These are phyloP conservation scores for Leptinotarsa undecemlineata DNA, from an alignment of 1,140 invertebrate species.

Conservation along the genomic window DNA sequence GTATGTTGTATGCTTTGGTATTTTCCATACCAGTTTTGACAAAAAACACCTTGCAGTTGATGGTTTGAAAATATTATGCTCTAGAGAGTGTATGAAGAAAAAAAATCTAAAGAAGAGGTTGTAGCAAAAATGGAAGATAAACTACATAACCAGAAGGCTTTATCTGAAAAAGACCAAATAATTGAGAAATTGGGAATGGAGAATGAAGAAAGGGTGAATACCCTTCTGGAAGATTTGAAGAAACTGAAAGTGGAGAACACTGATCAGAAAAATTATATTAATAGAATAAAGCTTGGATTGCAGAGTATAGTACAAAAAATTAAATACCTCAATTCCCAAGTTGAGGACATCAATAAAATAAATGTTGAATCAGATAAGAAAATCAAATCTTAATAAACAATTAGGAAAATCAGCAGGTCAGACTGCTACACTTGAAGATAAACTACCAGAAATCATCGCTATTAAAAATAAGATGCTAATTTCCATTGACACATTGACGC, in stretches of 20 bases:
- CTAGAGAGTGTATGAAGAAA: not conserved
- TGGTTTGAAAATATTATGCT: not conserved
- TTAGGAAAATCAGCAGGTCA: not conserved
- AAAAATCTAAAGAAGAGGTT: not conserved
- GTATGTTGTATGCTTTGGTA: not conserved
- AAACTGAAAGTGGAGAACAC: not conserved
- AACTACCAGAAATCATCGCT: not conserved
- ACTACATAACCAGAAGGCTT: not conserved
- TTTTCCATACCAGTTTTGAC: constrained; percentile 2
- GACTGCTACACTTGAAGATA: not conserved
- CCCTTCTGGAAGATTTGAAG: not conserved
- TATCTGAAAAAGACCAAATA: not conserved
- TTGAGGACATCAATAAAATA: not conserved
- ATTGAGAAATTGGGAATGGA: not conserved
- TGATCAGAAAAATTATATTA: not conserved
- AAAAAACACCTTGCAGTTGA: not conserved
- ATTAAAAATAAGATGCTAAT: not conserved
- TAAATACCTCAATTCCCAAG: not conserved
- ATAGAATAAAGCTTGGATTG: not conserved
- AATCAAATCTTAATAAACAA: not conserved
- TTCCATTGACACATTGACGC: not conserved
- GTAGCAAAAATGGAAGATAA: not conserved
- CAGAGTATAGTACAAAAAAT: not conserved
- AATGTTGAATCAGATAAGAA: not conserved
- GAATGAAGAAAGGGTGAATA: not conserved